A percentile compares a stretch with the other conserved stretches of the same genome.
phyloP scores from a whole-genome alignment of 2,113 vertebrate species.

The Cinclus cinclus region DNA sequence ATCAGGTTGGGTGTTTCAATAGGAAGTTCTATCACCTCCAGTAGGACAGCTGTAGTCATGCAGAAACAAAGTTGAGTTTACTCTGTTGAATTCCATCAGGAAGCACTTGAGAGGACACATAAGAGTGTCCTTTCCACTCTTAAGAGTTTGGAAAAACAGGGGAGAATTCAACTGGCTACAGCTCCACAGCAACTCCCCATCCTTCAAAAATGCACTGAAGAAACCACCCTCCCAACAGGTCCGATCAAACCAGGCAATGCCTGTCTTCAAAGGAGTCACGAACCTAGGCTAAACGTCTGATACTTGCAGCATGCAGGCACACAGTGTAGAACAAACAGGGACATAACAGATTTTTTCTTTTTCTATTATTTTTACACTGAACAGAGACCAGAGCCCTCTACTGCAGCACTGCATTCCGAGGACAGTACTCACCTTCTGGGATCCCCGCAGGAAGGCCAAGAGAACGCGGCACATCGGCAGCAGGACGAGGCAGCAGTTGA shows the following conservation, averaged over 20 bases:
- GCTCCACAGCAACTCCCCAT: background rate
- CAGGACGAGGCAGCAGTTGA: conserved; percentile 95
- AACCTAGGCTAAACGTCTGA: background rate
- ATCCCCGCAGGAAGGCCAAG: conserved; percentile 86
- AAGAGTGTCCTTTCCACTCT: background rate
- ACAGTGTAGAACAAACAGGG: background rate
- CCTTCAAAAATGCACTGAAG: background rate
- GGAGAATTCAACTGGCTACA: background rate
- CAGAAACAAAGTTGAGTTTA: background rate
- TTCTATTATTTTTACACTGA: background rate
- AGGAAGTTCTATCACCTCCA: background rate
- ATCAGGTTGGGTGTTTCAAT: background rate
- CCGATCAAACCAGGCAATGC: background rate
- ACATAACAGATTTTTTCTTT: background rate
- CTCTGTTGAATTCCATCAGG: background rate
- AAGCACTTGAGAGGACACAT: background rate
- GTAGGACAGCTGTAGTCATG: background rate
- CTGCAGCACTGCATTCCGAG: background rate
- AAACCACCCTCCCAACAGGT: background rate
- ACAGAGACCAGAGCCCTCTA: background rate
- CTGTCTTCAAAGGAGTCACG: background rate
- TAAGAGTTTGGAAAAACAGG: background rate
- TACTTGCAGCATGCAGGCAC: background rate
- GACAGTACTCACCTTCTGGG: conserved; percentile 78
- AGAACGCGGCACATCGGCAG: conserved; percentile 90